phyloP scores from a whole-genome alignment of 2,113 vertebrate species.

The Chitala chitala region DNA sequence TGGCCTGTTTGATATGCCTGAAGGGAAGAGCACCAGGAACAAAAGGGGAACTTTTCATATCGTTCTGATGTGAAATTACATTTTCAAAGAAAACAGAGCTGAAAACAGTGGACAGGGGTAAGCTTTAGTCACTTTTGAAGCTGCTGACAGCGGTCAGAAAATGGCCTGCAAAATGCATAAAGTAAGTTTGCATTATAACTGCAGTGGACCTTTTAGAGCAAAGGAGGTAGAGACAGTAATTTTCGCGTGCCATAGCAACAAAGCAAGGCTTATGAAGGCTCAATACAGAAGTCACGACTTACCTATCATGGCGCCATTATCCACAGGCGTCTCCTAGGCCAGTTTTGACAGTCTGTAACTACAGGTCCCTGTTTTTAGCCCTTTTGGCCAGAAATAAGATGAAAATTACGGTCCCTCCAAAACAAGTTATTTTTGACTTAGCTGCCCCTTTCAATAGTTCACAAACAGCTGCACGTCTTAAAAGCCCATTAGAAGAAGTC shows the following conservation, averaged over 20 bases:
- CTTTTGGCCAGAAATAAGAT: too few species aligned
- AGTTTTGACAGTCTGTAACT: too few species aligned
- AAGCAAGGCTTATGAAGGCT: too few species aligned
- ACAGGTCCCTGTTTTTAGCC: too few species aligned
- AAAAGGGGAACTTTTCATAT: not conserved
- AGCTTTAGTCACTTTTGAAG: not conserved
- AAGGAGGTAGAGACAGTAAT: not conserved
- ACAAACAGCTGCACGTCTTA: too few species aligned
- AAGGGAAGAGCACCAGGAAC: not conserved
- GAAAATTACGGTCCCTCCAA: too few species aligned
- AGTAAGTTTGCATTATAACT: not conserved
- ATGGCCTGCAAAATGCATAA: not conserved
- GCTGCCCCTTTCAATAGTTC: too few species aligned
- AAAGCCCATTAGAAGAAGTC: too few species aligned
- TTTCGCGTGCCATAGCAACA: not conserved
- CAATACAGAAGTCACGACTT: too few species aligned
- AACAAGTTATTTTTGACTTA: too few species aligned
- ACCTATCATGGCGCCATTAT: too few species aligned
- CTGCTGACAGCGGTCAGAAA: not conserved
- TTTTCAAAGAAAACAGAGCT: not conserved
- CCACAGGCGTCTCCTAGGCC: too few species aligned
- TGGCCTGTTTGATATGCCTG: conserved; percentile 1
- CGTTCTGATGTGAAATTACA: not conserved
- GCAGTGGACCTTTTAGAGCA: not conserved
- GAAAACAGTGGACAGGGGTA: not conserved